Conservation (phyloP, 2,888 invertebrate genomes). For the Electrophaes corylata region DNA sequence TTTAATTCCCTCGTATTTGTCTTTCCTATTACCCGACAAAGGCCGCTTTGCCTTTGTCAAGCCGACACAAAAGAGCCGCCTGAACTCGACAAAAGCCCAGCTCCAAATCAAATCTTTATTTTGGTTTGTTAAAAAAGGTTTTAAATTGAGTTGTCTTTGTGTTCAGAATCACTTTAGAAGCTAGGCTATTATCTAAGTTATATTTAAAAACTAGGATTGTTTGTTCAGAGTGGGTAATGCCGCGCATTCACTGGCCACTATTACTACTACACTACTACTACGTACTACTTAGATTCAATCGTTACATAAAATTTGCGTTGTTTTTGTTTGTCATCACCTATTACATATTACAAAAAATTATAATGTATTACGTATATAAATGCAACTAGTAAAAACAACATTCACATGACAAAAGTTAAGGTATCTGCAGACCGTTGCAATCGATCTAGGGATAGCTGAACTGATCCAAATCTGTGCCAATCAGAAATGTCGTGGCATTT, state of each 20-base stretch:
- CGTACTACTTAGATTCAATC: too few relatives aligned
- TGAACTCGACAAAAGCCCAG: constrained; percentile 21
- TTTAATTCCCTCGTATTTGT: constrained; percentile 24
- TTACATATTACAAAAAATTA: too few relatives aligned
- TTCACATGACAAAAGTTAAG: too few relatives aligned
- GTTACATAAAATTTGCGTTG: too few relatives aligned
- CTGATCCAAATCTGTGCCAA: too few relatives aligned
- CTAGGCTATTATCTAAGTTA: background rate
- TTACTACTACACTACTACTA: too few relatives aligned
- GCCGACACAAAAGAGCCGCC: constrained; percentile 26
- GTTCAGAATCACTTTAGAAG: constrained; percentile 22
- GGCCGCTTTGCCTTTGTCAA: constrained; percentile 28
- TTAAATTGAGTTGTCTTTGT: constrained; percentile 42
- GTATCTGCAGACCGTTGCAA: too few relatives aligned
- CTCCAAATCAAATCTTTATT: constrained; percentile 49
- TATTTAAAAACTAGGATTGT: background rate
- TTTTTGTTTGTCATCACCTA: too few relatives aligned
- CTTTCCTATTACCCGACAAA: constrained; percentile 24
- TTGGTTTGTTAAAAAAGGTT: constrained; percentile 46
- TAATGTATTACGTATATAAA: too few relatives aligned
- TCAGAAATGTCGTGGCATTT: too few relatives aligned
- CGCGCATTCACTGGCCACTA: background rate
- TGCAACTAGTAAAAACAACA: too few relatives aligned
- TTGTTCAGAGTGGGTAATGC: background rate
- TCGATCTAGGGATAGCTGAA: too few relatives aligned